Evolutionary conservation across 2,888 invertebrate genomes (phyloP).

Genomic region (Athalia rosae): DNA sequence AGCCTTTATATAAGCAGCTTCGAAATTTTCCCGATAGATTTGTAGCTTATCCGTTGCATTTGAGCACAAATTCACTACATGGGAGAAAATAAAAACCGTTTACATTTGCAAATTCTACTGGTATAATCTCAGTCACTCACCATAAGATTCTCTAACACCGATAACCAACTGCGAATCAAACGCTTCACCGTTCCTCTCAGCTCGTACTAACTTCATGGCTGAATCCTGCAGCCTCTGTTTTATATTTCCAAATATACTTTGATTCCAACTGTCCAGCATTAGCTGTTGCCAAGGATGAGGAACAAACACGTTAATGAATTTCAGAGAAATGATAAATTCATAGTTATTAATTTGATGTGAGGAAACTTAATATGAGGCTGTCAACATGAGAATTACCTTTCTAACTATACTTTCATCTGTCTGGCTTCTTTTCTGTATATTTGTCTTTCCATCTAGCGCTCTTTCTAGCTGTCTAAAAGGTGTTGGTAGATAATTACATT

Average conservation of each 20-base stretch:
- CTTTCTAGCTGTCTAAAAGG: conserved; percentile 96
- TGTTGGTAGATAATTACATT: conserved; percentile 96
- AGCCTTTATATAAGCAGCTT: conserved; percentile 95
- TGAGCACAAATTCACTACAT: conserved; percentile 94
- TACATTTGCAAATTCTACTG: conserved; percentile 9
- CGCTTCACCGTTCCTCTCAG: conserved; percentile 97
- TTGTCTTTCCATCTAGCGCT: conserved; percentile 84
- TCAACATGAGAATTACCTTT: conserved; percentile 73
- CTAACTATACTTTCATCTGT: conserved; percentile 94
- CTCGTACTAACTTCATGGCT: conserved; percentile 97
- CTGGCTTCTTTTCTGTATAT: conserved; percentile 67
- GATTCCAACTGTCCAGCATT: conserved; percentile 99
- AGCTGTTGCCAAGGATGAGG: conserved; percentile 75
- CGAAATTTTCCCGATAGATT: conserved; percentile 97
- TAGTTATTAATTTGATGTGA: not conserved
- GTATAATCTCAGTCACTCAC: conserved; percentile 72
- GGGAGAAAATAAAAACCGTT: conserved; percentile 50
- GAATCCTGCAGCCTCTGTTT: conserved; percentile 94
- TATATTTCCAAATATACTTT: conserved; percentile 96
- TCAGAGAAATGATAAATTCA: conserved; percentile 9
- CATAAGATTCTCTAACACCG: conserved; percentile 98
- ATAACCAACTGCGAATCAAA: conserved; percentile 98
- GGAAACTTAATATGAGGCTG: not conserved
- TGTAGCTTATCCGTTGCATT: conserved; percentile 94
- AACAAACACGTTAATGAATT: not conserved